Evolutionary conservation across 2,888 invertebrate species (phyloP).

Genomic region (Onchidella celtica): DNA sequence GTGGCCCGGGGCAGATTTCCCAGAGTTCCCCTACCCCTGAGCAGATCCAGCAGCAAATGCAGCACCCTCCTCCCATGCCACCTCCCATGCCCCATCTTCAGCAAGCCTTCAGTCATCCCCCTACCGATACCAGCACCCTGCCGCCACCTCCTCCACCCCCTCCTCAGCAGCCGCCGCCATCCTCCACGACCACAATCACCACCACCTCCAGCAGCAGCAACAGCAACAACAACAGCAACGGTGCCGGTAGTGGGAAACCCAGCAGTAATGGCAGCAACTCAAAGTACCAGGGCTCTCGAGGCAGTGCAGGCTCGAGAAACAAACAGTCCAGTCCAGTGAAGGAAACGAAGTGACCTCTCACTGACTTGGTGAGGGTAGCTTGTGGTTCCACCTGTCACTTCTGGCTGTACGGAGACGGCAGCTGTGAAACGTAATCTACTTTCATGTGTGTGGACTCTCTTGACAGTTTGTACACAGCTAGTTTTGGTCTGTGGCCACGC

Average conservation of each 20-base stretch:
- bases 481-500: too few species aligned
- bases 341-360: slow-evolving; percentile 39
- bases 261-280: slow-evolving; percentile 35
- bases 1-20: slow-evolving; percentile 34
- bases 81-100: slow-evolving; percentile 34
- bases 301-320: slow-evolving; percentile 19
- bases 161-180: slow-evolving; percentile 3
- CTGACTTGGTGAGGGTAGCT: slow-evolving; percentile 37
- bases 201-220: slow-evolving; percentile 40
- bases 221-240: slow-evolving; percentile 30
- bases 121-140: slow-evolving; percentile 30
- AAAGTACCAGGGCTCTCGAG: slow-evolving; percentile 41
- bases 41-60: slow-evolving; percentile 51
- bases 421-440: too few species aligned
- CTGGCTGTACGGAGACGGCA: background rate
- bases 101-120: slow-evolving; percentile 33
- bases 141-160: slow-evolving; percentile 33
- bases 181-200: slow-evolving; percentile 1
- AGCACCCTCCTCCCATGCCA: slow-evolving; percentile 48
- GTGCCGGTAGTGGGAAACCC: slow-evolving; percentile 31
- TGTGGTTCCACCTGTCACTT: background rate
- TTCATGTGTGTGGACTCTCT: background rate
- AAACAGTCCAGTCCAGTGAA: slow-evolving; percentile 45
- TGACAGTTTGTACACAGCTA: background rate
- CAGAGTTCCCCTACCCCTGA: slow-evolving; percentile 49